phyloP scores from a whole-genome alignment of 1,140 invertebrate genomes.

The Idris sp. region DNA sequence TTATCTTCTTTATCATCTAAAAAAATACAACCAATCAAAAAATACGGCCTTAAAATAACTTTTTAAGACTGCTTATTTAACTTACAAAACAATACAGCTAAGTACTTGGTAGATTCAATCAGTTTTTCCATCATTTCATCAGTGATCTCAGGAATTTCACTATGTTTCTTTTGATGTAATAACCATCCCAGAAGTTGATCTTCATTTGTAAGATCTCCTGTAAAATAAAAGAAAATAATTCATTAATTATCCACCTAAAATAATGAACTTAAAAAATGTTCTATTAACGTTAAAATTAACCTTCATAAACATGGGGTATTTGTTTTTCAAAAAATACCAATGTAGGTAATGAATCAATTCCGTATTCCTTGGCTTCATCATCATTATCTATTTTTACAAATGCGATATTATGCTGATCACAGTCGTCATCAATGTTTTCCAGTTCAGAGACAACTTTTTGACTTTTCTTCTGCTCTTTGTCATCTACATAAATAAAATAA shows the following conservation, averaged over 20 bases:
- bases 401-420: slow-evolving; percentile 93
- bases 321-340: slow-evolving; percentile 92
- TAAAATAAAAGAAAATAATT: slow-evolving; percentile 15
- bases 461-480: slow-evolving; percentile 94
- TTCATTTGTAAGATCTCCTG: slow-evolving; percentile 92
- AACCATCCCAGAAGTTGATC: slow-evolving; percentile 93
- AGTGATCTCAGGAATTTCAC: slow-evolving; percentile 94
- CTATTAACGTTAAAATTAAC: no score
- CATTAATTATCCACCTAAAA: no score
- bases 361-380: slow-evolving; percentile 92
- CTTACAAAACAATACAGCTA: slow-evolving; percentile 93
- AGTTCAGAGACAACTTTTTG: slow-evolving; percentile 91
- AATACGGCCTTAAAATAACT: no score
- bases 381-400: slow-evolving; percentile 95
- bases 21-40: slow-evolving; percentile 25
- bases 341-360: slow-evolving; percentile 88
- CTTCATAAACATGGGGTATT: slow-evolving; percentile 93
- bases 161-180: slow-evolving; percentile 91
- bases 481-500: slow-evolving; percentile 81
- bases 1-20: slow-evolving; percentile 93
- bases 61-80: no score
- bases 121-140: slow-evolving; percentile 96
- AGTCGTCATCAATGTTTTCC: slow-evolving; percentile 96
- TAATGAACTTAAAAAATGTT: no score
- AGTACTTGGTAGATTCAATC: slow-evolving; percentile 87